Base-by-base conservation (phyloP, 2,888 invertebrate genomes). In the Lymantria dispar region DNA sequence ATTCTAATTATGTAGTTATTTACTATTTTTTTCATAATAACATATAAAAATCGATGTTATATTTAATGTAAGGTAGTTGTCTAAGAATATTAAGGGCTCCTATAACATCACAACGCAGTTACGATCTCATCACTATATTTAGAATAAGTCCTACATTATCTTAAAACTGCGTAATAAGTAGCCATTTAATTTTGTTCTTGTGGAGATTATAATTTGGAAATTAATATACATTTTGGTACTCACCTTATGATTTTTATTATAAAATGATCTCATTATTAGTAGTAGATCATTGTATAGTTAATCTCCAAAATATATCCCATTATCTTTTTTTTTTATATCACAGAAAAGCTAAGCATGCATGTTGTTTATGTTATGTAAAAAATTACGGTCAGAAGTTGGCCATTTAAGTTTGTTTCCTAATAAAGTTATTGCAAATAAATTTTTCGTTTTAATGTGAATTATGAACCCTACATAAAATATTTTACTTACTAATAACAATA, bases 71-170 rank as follows among this genome's bases (percentile, higher is more conserved):
- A 22, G 22, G 22, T n/a, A 22, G 3, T 3, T 22, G 22, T 22
- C 2, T 22, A 22, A 22, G 22, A 3, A 22, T 22, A 22, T 22
- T 22, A 2, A 22, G 5, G 5, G 5, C 22, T 22, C 22, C 22
- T 22, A 22, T 22, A 22, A 22, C 5, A 22, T 3, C 5, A 22
- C 22, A 22, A 22, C 52, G 63, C 51, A 60, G 55, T 62, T 57
- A 64, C 48, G 66, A 67, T 67, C 66, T 67, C 66, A 66, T 38
- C 44, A 38, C 56, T 52, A 43, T 64, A 66, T 58, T 62, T 58
- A 64, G 53, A 49, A 38, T 66, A 62, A 58, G 56, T 43, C 44
- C 30, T 42, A 47, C 50, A 40, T 52, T 22, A 41, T 40, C 3
- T 14, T 40, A 7, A 22, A 22, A 22, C 22, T 22, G 22, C 22